Evolutionary conservation across 2,888 invertebrate species (phyloP), one percentile per base, ranked within the genome.

Genomic region (Proisotoma minuta): DNA sequence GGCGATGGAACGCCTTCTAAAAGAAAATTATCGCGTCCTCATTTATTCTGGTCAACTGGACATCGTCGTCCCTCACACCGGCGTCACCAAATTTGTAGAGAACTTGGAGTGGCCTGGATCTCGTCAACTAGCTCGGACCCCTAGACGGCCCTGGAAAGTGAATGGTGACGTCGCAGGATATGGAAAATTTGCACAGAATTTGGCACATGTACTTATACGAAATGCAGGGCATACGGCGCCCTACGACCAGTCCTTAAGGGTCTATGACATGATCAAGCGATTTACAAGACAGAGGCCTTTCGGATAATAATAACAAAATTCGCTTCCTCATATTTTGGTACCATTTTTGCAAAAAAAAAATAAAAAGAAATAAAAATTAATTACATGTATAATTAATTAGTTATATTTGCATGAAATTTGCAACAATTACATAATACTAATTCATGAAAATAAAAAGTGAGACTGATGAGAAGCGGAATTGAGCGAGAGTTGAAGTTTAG

Each of bases 31-130:
- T 74, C 81, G 82, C 76, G 84, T 91, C 18, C 82, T 94, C 50
- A 82, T 93, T 61, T 95, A 94, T 77, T 93, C 87, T 75, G 94
- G 95, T 0, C 94, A 95, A 76, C 77, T 95, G 66, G 95, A 96
- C 77, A 87, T 95, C 15, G 91, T 94, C 66, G 89, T 93, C 0
- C 90, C 91, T 0, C 91, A 91, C 78, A 91, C 92, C 0, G 77
- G 91, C 54, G 92, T 93, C 0, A 82, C 87, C 22, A 88, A 87
- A 76, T 92, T 88, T 77, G 78, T 95, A 29, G 81, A 83, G 69
- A 82, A 84, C 57, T 79, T 92, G 0, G 82, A 86, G 48, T 92
- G 91, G 79, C 81, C 80, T 20, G 85, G 82, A 1, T 80, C 85
- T 0, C 82, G 81, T 2, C 81, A 83, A 1, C 92, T 89, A 76